These are phyloP conservation scores for Leptodactylus fuscus DNA, from an alignment of 2,113 vertebrate genomes.

Conservation along the genomic window DNA sequence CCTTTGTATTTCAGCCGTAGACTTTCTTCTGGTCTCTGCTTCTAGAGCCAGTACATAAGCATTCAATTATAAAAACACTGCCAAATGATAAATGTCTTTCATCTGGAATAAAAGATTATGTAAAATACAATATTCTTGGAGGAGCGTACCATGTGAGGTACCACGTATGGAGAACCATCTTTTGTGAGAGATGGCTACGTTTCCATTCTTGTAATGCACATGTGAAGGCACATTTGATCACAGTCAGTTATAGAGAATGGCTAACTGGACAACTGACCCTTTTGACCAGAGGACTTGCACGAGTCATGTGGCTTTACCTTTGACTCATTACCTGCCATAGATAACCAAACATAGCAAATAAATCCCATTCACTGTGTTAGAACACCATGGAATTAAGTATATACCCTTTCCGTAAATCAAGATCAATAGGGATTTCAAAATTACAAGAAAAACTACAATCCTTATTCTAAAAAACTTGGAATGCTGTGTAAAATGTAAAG, in stretches of 20 bases:
- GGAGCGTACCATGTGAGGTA: neutral
- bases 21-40: conserved; percentile 7
- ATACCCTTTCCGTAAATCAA: no score
- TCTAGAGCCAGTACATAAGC: neutral
- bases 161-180: neutral
- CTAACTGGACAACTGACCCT: neutral
- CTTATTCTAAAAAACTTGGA: no score
- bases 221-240: neutral
- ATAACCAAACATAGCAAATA: no score
- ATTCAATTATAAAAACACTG: conserved; percentile 1
- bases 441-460: no score
- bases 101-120: conserved; percentile 4
- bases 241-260: neutral
- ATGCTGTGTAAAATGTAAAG: no score
- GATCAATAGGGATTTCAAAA: no score
- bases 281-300: no score
- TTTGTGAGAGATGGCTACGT: neutral
- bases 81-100: conserved; percentile 20
- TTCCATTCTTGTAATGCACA: neutral
- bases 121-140: conserved; percentile 1
- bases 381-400: no score
- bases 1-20: neutral
- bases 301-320: no score
- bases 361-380: no score
- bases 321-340: no score